Percentiles rank a stretch among this genome's conserved stretches.
Conservation (phyloP, 2,888 invertebrate genomes). For the Rotaria socialis region DNA sequence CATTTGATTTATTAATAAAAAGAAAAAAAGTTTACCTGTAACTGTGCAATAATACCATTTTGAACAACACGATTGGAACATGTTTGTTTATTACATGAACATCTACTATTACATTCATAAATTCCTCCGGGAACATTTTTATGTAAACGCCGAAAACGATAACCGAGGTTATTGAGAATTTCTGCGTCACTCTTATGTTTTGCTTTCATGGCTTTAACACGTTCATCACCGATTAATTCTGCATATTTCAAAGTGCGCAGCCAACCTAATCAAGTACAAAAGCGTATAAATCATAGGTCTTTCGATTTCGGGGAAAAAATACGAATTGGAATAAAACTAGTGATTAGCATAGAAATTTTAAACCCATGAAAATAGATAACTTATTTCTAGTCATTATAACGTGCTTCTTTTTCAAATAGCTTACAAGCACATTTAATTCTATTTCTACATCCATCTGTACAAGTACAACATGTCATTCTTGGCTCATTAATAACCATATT, state of each 20-base stretch:
- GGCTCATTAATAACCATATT: constrained; percentile 67
- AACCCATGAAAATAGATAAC: too few species aligned
- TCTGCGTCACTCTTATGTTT: constrained; percentile 34
- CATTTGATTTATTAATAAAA: too few species aligned
- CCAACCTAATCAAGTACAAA: constrained; percentile 1
- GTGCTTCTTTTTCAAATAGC: constrained; percentile 61
- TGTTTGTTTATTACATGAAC: constrained; percentile 70
- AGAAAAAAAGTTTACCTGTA: constrained; percentile 62
- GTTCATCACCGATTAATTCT: constrained; percentile 16
- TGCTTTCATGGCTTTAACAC: constrained; percentile 30
- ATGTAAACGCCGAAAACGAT: not conserved
- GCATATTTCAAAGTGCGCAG: constrained; percentile 29
- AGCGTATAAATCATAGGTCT: too few species aligned
- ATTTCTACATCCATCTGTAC: constrained; percentile 84
- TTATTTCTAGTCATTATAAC: too few species aligned
- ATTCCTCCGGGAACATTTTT: constrained; percentile 61
- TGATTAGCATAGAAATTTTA: too few species aligned
- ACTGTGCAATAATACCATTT: constrained; percentile 70
- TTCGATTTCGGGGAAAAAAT: too few species aligned
- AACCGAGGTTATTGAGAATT: constrained; percentile 5
- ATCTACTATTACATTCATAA: constrained; percentile 81
- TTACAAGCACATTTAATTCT: constrained; percentile 82
- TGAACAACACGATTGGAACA: constrained; percentile 92
- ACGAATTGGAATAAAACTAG: too few species aligned
- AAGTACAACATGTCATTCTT: constrained; percentile 84